phyloP scores from a whole-genome alignment of 2,888 invertebrate genomes.

The Eulithis prunata region DNA sequence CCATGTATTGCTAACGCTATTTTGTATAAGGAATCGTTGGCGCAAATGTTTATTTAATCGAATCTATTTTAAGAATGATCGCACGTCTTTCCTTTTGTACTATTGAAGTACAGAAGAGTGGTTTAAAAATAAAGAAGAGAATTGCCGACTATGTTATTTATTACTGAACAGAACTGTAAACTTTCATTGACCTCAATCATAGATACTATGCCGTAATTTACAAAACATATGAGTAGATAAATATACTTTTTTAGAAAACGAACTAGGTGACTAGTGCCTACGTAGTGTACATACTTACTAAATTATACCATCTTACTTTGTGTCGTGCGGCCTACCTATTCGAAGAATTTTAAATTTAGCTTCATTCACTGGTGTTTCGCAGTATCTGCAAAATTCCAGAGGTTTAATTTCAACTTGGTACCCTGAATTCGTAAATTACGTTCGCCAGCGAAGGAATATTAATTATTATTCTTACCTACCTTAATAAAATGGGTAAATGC shows the following conservation, averaged over 20 bases:
- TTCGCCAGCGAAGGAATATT: slow-evolving; percentile 19
- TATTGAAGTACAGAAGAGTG: no score
- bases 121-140: no score
- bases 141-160: no score
- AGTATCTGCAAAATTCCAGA: slow-evolving; percentile 25
- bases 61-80: no score
- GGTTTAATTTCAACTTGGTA: slow-evolving; percentile 27
- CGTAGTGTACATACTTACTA: no score
- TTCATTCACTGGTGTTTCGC: slow-evolving; percentile 19
- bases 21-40: neutral
- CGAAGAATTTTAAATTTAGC: slow-evolving; percentile 11
- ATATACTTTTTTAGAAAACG: no score
- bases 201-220: no score
- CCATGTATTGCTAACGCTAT: slow-evolving; percentile 12
- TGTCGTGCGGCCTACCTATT: slow-evolving; percentile 2
- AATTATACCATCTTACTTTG: neutral
- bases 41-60: neutral
- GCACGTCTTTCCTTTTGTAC: no score
- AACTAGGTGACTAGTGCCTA: neutral
- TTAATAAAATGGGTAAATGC: slow-evolving; percentile 13
- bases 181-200: no score
- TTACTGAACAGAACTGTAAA: no score
- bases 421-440: slow-evolving; percentile 28
- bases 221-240: no score
- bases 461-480: slow-evolving; percentile 17